Evolutionary conservation across 2,797 vertebrate species (phyloP), one percentile per base, ranked within the genome.

Genomic region (Serranus cabrilla): DNA sequence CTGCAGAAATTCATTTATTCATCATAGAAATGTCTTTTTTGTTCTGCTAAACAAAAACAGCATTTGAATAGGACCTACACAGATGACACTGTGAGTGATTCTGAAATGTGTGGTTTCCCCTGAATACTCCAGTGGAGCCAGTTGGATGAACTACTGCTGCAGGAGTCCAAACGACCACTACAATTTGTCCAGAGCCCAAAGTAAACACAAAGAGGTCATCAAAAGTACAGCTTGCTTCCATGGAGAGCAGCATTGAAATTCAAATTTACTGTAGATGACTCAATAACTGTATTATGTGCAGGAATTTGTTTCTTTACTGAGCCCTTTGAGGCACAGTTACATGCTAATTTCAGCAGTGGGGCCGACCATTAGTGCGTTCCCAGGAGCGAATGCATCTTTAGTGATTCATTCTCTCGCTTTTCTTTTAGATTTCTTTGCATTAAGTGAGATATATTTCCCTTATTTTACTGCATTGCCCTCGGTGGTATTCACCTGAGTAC

Each of bases 171-270:
- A 80, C 42, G 16, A 69, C 56, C 39, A 71, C 49, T 70, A n/a
- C 55, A 76, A 82, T 77, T 59, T 77, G 68, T 67, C 74, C 17
- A 69, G 37, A 8, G 60, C 45, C 74, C 10, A 42, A 83, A 27
- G 61, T 80, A 68, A 78, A 87, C 37, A 73, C 37, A 68, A 76
- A 65, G 58, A 82, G 78, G 76, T 86, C 76, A 86, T 82, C 64
- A 75, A 37, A 73, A 80, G 78, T 84, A 59, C 73, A 76, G 63
- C 49, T 61, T 62, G 20, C 27, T 63, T 72, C 69, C 61, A 63
- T 5, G 0, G 43, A 86, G 61, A 80, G 56, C 61, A 57, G 71
- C 49, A 47, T 13, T 63, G 58, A 72, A 82, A 73, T 66, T 57
- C 45, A 57, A 84, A 78, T 84, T 81, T 56, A 75, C 58, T 72